A percentile compares a stretch with the other conserved stretches of the same genome.
Conservation (phyloP, 2,113 vertebrate species). For the Salvelinus alpinus region DNA sequence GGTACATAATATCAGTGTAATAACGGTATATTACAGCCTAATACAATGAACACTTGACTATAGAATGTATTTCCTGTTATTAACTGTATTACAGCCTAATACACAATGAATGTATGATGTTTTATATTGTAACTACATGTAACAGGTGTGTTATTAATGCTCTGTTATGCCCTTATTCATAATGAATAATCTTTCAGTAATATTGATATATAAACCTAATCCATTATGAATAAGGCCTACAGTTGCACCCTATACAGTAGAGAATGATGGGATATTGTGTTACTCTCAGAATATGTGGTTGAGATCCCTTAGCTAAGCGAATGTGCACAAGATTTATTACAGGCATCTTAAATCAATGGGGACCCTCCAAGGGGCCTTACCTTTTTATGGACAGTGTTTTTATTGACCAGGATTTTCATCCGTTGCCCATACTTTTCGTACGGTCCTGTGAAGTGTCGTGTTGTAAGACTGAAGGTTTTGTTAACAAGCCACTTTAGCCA, state of each 20-base stretch:
- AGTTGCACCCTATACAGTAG: slow-evolving; percentile 24
- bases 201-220: background rate
- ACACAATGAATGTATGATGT: too few species aligned
- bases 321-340: slow-evolving; percentile 68
- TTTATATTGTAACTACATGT: too few species aligned
- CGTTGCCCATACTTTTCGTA: slow-evolving; percentile 46
- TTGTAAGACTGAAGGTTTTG: too few species aligned
- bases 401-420: slow-evolving; percentile 29
- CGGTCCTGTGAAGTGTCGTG: background rate
- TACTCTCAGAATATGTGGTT: slow-evolving; percentile 27
- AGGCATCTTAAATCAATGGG: slow-evolving; percentile 63
- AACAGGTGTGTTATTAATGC: too few species aligned
- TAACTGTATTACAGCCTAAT: too few species aligned
- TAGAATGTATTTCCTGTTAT: too few species aligned
- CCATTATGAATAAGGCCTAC: background rate
- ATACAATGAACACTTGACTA: too few species aligned
- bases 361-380: slow-evolving; percentile 48
- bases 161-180: too few species aligned
- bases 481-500: too few species aligned
- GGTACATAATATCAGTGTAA: too few species aligned
- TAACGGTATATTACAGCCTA: too few species aligned
- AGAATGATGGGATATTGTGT: slow-evolving; percentile 58
- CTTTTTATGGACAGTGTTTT: slow-evolving; percentile 60
- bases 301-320: slow-evolving; percentile 52
- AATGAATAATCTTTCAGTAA: too few species aligned